A percentile compares a stretch with the other conserved stretches of the same genome.
phyloP scores from a whole-genome alignment of 2,888 invertebrate species.

The Lasioglossum leucozonium region DNA sequence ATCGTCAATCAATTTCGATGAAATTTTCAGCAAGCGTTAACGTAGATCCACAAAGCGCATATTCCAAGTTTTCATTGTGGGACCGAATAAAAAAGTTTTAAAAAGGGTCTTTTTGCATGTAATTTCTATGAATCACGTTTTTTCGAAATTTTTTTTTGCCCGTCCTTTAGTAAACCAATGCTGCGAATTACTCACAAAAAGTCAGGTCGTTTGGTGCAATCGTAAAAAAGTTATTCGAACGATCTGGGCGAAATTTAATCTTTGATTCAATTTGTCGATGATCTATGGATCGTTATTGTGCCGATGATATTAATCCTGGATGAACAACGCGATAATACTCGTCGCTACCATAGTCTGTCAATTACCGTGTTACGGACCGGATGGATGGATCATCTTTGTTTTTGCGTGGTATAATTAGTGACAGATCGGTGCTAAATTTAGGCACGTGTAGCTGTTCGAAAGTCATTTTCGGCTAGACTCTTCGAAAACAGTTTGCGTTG shows the following conservation, averaged over 20 bases:
- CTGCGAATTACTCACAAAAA: too few relatives aligned
- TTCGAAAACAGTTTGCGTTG: neutral
- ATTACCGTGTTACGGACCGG: neutral
- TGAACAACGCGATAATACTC: slow-evolving; percentile 20
- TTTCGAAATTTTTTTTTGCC: too few relatives aligned
- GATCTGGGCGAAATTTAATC: neutral
- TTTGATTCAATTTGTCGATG: neutral
- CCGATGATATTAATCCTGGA: slow-evolving; percentile 33
- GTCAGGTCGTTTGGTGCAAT: too few relatives aligned
- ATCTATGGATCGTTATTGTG: neutral
- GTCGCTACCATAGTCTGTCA: neutral
- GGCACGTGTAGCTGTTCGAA: neutral
- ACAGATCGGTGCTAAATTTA: neutral
- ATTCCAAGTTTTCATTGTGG: too few relatives aligned
- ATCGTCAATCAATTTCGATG: too few relatives aligned
- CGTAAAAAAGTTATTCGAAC: too few relatives aligned
- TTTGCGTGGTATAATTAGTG: neutral
- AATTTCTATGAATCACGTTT: too few relatives aligned
- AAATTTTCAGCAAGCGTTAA: too few relatives aligned
- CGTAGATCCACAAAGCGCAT: too few relatives aligned
- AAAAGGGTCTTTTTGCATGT: too few relatives aligned
- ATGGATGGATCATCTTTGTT: neutral
- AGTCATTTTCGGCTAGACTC: neutral
- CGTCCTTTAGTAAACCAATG: too few relatives aligned
- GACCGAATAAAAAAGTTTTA: too few relatives aligned